A percentile compares a stretch with the other conserved stretches of the same genome.
These are phyloP conservation scores for Bombylius discolor DNA, from an alignment of 2,888 invertebrate genomes.

Conservation along the genomic window DNA sequence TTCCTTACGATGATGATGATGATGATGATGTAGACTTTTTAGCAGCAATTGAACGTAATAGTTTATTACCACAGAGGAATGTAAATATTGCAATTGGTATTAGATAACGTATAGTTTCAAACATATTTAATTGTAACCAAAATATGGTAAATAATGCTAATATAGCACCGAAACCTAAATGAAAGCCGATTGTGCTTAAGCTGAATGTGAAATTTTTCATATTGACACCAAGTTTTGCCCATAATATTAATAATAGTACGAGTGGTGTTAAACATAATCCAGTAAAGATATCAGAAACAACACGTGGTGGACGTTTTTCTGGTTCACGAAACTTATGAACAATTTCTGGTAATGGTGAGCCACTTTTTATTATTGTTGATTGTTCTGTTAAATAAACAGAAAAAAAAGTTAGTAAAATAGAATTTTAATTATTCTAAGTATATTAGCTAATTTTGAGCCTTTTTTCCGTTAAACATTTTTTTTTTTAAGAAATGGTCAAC, in stretches of 20 bases:
- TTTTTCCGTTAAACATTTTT: no score
- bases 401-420: no score
- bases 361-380: background rate
- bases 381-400: background rate
- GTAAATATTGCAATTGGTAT: conserved; percentile 74
- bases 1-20: background rate
- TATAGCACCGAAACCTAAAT: conserved; percentile 79
- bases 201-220: conserved; percentile 66
- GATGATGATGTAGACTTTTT: conserved; percentile 1
- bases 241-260: conserved; percentile 67
- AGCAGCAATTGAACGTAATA: conserved; percentile 66
- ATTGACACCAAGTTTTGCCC: conserved; percentile 80
- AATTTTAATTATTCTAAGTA: no score
- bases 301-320: conserved; percentile 77
- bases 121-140: conserved; percentile 93
- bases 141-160: conserved; percentile 78
- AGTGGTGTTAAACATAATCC: conserved; percentile 69
- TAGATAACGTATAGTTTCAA: conserved; percentile 83
- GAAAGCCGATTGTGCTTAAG: conserved; percentile 76
- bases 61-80: conserved; percentile 84
- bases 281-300: conserved; percentile 85
- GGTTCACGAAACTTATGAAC: conserved; percentile 80
- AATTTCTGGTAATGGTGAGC: conserved; percentile 43
- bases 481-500: conserved; percentile 12
- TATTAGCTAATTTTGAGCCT: no score